Conservation (phyloP, 2,888 invertebrate genomes). For the Cepaea hortensis region DNA sequence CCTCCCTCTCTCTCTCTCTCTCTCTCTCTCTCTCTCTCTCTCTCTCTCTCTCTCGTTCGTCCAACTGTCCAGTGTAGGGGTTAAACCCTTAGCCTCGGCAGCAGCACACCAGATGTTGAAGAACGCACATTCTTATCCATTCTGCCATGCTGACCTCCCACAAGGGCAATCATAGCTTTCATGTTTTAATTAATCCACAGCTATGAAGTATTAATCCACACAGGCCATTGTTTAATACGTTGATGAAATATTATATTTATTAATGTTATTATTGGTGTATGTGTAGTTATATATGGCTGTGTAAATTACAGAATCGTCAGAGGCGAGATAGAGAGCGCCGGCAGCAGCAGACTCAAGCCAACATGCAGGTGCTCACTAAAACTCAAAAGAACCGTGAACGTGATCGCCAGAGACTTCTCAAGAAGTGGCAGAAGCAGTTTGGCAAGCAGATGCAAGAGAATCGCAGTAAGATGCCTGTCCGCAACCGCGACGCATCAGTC, state of each 20-base stretch:
- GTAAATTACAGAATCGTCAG: constrained; percentile 77
- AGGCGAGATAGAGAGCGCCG: constrained; percentile 84
- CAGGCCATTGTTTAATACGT: neutral
- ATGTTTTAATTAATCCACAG: neutral
- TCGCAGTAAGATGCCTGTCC: constrained; percentile 83
- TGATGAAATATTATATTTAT: neutral
- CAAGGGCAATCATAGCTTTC: too few relatives aligned
- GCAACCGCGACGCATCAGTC: constrained; percentile 96
- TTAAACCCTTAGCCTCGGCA: too few relatives aligned
- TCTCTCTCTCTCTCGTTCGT: too few relatives aligned
- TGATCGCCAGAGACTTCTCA: constrained; percentile 80
- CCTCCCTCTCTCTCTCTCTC: too few relatives aligned
- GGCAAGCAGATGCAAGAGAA: constrained; percentile 77
- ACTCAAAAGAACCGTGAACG: constrained; percentile 83
- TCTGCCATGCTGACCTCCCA: too few relatives aligned
- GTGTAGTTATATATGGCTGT: neutral
- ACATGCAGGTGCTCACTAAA: constrained; percentile 87
- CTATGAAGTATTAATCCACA: neutral
- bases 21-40: too few relatives aligned
- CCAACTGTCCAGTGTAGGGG: too few relatives aligned
- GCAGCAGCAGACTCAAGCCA: constrained; percentile 78
- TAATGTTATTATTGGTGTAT: neutral
- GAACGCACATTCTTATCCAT: too few relatives aligned
- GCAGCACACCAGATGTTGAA: too few relatives aligned
- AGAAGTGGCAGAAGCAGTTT: constrained; percentile 90